phyloP scores from a whole-genome alignment of 2,888 invertebrate genomes.

The Drosophila parthenogenetica region DNA sequence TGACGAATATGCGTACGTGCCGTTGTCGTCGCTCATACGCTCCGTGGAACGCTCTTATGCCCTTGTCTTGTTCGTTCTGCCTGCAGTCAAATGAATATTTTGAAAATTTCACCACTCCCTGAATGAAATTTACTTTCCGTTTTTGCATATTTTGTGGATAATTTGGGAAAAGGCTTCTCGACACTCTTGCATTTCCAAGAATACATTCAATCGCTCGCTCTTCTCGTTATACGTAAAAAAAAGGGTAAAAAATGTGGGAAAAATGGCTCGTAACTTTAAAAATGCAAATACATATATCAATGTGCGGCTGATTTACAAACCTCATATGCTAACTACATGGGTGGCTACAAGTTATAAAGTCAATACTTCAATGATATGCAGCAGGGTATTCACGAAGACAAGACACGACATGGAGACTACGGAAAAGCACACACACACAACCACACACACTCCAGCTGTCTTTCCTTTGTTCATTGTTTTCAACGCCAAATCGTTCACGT shows the following conservation, averaged over 20 bases:
- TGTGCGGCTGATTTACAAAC: neutral
- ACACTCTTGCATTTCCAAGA: conserved; percentile 13
- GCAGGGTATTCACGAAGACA: conserved; percentile 29
- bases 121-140: conserved; percentile 62
- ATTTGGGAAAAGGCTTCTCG: conserved; percentile 63
- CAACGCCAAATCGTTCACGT: conserved; percentile 70
- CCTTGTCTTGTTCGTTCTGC: conserved; percentile 16
- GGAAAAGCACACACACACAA: neutral
- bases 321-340: neutral
- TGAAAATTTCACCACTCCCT: conserved; percentile 46
- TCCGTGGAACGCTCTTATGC: conserved; percentile 29
- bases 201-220: neutral
- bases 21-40: conserved; percentile 65
- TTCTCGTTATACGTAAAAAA: conserved; percentile 15
- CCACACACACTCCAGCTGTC: conserved; percentile 11
- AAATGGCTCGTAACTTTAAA: neutral
- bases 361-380: neutral
- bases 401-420: conserved; percentile 1
- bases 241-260: neutral
- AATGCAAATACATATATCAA: neutral
- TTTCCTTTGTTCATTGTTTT: conserved; percentile 43
- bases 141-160: conserved; percentile 73
- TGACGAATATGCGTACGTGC: conserved; percentile 71
- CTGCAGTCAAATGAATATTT: conserved; percentile 64
- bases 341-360: neutral